Evolutionary conservation across 2,888 invertebrate species (phyloP), one percentile per base, ranked within the genome.

Genomic region (Drosophila longiperda): DNA sequence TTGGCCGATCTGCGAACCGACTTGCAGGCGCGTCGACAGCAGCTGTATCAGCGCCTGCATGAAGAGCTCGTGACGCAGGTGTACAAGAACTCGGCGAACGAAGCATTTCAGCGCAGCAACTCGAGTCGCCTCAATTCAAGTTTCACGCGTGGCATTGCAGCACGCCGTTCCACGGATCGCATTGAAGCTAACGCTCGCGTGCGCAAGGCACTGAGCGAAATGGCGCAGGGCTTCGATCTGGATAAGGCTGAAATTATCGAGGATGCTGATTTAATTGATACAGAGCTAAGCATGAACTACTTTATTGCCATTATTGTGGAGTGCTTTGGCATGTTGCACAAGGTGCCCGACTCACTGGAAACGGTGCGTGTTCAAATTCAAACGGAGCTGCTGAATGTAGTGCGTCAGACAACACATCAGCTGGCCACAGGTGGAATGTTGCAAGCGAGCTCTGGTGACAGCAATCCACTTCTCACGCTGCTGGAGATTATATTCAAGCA

Each of bases 261-360:
- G 83, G 95, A 95, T 88, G 93, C 95, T 32, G 94, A 94, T 82
- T 91, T 94, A n/a, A 84, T 93, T 26, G 95, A 95, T 91, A 94
- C 95, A 2, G 95, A 95, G 83, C 93, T 95, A 58, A 95, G 95
- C 91, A 94, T 95, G 55, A 95, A 95, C 76, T 95, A 96, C 90
- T 96, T 96, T 73, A 95, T 98, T 90, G 96, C 97, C 87, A 95
- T 97, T 84, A 94, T 98, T 50, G 95, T 98, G 0, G 97, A 98
- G 91, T 98, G 98, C 73, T 94, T 98, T 60, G 97, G 96, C 17
- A 95, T 97, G 69, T 93, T 98, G 73, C 96, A 96, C 60, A 97
- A 97, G 92, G 94, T 98, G 83, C 96, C 97, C 61, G 97, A 97
- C 86, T 97, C 97, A 29, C 95, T 98, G 42, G 97, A 98, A 94